These are phyloP conservation scores for Hemichromis elongatus DNA, from an alignment of 2,113 vertebrate genomes.

Conservation along the genomic window DNA sequence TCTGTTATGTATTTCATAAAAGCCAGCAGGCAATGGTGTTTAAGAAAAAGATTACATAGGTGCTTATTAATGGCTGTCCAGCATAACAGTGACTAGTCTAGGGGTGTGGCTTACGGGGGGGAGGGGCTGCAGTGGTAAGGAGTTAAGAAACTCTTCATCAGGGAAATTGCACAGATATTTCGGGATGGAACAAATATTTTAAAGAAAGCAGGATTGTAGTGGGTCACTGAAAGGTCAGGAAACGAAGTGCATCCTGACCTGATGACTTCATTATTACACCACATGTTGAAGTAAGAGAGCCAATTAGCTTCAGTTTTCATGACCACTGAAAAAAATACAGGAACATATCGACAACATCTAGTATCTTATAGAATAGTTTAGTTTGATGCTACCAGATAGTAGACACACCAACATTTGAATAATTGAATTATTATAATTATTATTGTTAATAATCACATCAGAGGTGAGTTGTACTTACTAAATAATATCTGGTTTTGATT, in stretches of 20 bases:
- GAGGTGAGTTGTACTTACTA: not conserved
- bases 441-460: not conserved
- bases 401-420: rapidly evolving
- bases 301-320: not conserved
- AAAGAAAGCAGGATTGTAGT: not conserved
- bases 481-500: not conserved
- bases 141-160: not conserved
- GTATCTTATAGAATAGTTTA: not conserved
- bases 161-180: not conserved
- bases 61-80: not conserved
- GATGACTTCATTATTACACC: not conserved
- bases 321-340: not conserved
- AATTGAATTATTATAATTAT: not conserved
- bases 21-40: not conserved
- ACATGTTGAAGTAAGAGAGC: not conserved
- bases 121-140: not conserved
- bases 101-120: not conserved
- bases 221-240: not conserved
- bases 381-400: not conserved
- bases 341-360: not conserved
- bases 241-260: not conserved
- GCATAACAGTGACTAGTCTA: not conserved
- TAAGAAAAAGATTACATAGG: not conserved
- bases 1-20: not conserved
- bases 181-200: too few relatives aligned